A percentile compares a stretch with the other conserved stretches of the same genome.
These are phyloP conservation scores for Furnarius figulus DNA, from an alignment of 2,113 vertebrate species.

Conservation along the genomic window DNA sequence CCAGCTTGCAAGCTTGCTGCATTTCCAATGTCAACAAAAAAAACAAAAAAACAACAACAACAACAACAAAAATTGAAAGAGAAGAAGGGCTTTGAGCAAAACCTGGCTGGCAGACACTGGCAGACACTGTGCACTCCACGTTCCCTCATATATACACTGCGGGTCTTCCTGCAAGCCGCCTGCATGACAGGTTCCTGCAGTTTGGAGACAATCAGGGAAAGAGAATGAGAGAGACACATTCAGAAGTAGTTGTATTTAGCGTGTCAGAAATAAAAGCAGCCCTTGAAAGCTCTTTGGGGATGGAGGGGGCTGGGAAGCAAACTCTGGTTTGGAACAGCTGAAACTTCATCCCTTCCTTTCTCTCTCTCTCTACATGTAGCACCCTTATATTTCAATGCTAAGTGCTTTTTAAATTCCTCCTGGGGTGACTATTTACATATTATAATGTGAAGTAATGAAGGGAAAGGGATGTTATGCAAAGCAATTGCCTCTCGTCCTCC, in stretches of 20 bases:
- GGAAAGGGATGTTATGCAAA: conserved; percentile 45
- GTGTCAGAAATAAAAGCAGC: conserved; percentile 33
- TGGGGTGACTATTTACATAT: conserved; percentile 61
- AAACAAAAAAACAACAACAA: neutral
- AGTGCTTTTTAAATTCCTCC: conserved; percentile 38
- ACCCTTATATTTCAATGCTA: conserved; percentile 45
- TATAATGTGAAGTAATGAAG: conserved; percentile 63
- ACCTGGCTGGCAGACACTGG: neutral
- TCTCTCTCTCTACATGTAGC: neutral
- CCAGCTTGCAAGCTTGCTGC: neutral
- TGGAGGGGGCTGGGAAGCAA: neutral
- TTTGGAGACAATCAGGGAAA: conserved; percentile 10
- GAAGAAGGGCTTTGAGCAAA: neutral
- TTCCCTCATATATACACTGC: neutral
- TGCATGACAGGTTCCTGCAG: conserved; percentile 12
- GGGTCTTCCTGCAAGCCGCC: neutral
- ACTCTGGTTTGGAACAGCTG: neutral
- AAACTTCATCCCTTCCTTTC: conserved; percentile 9
- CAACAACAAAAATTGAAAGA: neutral
- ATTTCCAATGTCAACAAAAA: neutral
- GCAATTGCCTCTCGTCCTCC: conserved; percentile 31
- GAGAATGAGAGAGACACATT: neutral
- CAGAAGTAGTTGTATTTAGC: conserved; percentile 5
- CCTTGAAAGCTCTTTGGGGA: conserved; percentile 10
- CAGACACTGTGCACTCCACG: accelerated